A percentile compares a stretch with the other conserved stretches of the same genome.
These are phyloP conservation scores for Himalopsyche anomala DNA, from an alignment of 2,888 invertebrate genomes.

Conservation along the genomic window DNA sequence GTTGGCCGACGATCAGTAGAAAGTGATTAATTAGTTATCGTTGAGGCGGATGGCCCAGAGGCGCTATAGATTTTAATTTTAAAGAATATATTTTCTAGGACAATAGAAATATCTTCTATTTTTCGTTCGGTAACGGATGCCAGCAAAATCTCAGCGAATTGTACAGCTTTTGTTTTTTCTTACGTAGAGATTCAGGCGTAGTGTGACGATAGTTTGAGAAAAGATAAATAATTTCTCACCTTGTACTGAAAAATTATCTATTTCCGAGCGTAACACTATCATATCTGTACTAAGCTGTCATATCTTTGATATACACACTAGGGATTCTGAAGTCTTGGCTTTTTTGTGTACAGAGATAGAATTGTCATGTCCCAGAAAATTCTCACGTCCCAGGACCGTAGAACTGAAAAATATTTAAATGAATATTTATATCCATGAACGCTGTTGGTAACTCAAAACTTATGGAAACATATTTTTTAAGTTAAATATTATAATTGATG, in stretches of 20 bases:
- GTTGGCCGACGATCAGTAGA: background rate
- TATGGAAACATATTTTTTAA: no score
- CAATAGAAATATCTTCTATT: background rate
- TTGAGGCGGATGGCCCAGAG: background rate
- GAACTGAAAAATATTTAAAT: no score
- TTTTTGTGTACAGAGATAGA: no score
- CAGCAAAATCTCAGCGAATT: background rate
- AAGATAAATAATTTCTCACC: background rate
- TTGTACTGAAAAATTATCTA: constrained; percentile 1
- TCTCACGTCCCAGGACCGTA: no score
- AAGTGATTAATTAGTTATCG: constrained; percentile 14
- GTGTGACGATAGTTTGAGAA: background rate
- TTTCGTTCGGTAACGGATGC: background rate
- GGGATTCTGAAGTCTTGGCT: no score
- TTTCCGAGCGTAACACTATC: background rate
- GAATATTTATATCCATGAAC: no score
- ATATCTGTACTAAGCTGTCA: no score
- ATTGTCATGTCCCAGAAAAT: no score
- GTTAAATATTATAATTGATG: no score
- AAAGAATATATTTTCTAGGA: background rate
- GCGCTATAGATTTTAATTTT: constrained; percentile 1
- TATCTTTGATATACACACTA: no score
- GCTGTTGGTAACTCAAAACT: no score
- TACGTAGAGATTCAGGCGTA: background rate
- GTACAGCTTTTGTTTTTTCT: background rate